These are phyloP conservation scores for Alosa alosa DNA, from an alignment of 2,113 vertebrate species.

Conservation along the genomic window DNA sequence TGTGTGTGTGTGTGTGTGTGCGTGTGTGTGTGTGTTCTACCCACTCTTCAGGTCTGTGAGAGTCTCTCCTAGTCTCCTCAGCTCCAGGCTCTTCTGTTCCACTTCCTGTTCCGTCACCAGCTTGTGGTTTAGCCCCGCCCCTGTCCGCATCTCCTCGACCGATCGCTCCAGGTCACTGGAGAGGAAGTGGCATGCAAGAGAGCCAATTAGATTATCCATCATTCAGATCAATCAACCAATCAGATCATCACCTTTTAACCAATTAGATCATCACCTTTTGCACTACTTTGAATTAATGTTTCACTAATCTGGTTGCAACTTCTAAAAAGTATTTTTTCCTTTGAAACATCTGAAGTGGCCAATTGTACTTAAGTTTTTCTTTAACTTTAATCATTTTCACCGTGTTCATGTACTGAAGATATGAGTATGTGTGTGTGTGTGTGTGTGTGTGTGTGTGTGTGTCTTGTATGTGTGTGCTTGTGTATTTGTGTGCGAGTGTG, in stretches of 20 bases:
- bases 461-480: neutral
- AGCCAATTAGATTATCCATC: neutral
- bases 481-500: neutral
- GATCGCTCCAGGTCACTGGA: constrained; percentile 91
- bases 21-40: constrained; percentile 28
- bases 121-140: constrained; percentile 82
- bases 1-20: constrained; percentile 18
- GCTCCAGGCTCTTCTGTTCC: constrained; percentile 90
- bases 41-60: constrained; percentile 91
- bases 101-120: constrained; percentile 87
- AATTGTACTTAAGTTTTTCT: no score
- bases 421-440: neutral
- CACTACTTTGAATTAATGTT: neutral
- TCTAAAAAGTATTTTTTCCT: no score
- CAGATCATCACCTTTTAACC: neutral
- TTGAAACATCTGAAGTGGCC: no score
- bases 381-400: neutral
- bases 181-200: neutral
- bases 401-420: neutral
- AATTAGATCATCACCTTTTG: neutral
- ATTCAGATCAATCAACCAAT: neutral
- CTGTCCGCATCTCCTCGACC: constrained; percentile 90
- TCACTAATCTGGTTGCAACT: neutral
- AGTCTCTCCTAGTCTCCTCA: constrained; percentile 89
- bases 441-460: neutral